A percentile compares a stretch with the other conserved stretches of the same genome.
Evolutionary conservation across 1,140 invertebrate genomes (phyloP).

Genomic region (Bombyx mandarina): DNA sequence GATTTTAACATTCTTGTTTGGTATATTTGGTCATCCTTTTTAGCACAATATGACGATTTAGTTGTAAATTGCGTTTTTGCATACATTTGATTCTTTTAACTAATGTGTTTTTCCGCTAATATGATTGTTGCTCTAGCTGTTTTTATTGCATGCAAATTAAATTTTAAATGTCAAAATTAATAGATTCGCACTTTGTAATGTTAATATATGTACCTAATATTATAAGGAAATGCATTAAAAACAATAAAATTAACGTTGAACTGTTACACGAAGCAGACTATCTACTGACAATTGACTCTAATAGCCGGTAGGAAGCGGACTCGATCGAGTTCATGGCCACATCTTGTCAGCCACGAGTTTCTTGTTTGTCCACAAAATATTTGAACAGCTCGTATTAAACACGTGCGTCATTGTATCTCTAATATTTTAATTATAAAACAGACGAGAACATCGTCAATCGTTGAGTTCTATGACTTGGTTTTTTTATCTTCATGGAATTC

Average conservation of each 20-base stretch:
- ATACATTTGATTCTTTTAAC: no score
- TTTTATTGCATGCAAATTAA: neutral
- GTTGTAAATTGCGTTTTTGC: no score
- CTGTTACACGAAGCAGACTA: slow-evolving; percentile 24
- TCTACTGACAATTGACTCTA: slow-evolving; percentile 27
- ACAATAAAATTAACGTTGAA: slow-evolving; percentile 4
- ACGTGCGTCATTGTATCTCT: slow-evolving; percentile 23
- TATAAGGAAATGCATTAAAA: slow-evolving; percentile 19
- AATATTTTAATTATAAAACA: slow-evolving; percentile 3
- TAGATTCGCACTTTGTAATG: neutral
- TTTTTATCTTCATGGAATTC: no score
- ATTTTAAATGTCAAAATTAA: no score
- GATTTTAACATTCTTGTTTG: no score
- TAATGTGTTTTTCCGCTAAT: no score
- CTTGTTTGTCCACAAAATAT: slow-evolving; percentile 36
- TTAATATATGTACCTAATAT: neutral
- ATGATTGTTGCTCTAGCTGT: no score
- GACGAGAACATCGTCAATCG: neutral
- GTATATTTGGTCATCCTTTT: no score
- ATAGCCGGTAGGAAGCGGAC: slow-evolving; percentile 33
- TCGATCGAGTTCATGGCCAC: slow-evolving; percentile 40
- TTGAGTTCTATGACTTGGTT: no score
- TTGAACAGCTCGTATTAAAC: slow-evolving; percentile 27
- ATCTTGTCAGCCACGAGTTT: slow-evolving; percentile 22
- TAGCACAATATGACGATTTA: no score